Evolutionary conservation across 2,888 invertebrate genomes (phyloP).

Genomic region (Polydrusus tereticollis): DNA sequence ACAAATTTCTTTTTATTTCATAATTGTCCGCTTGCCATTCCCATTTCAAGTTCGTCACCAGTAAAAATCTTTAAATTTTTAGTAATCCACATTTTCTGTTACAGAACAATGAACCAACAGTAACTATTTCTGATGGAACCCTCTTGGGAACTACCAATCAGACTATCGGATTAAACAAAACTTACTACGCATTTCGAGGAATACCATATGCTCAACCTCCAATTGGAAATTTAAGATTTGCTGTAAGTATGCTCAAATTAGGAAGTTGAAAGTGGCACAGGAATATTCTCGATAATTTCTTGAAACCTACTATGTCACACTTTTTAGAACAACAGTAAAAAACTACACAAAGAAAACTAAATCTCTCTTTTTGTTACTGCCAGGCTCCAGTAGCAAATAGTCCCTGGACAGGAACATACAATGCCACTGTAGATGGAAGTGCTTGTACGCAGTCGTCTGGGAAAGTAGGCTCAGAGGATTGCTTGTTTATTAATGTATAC

Average conservation of each 20-base stretch:
- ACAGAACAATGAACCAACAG: background rate
- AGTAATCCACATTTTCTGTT: too few species aligned
- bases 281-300: too few species aligned
- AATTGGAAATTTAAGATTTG: conserved; percentile 74
- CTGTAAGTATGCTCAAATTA: conserved; percentile 56
- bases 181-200: conserved; percentile 63
- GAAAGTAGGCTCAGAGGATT: background rate
- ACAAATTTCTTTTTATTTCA: too few species aligned
- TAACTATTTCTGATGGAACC: background rate
- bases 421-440: background rate
- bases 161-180: background rate
- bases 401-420: background rate
- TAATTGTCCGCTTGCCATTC: too few species aligned
- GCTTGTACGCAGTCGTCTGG: background rate
- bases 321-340: too few species aligned
- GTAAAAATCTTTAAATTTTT: too few species aligned
- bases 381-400: background rate
- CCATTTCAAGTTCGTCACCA: too few species aligned
- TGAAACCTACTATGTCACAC: too few species aligned
- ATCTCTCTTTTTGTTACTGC: too few species aligned
- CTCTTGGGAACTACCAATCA: background rate
- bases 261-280: too few species aligned
- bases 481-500: background rate
- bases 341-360: too few species aligned
- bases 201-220: conserved; percentile 85